Base-by-base conservation (phyloP, 2,113 vertebrate genomes). In the Fulica atra region DNA sequence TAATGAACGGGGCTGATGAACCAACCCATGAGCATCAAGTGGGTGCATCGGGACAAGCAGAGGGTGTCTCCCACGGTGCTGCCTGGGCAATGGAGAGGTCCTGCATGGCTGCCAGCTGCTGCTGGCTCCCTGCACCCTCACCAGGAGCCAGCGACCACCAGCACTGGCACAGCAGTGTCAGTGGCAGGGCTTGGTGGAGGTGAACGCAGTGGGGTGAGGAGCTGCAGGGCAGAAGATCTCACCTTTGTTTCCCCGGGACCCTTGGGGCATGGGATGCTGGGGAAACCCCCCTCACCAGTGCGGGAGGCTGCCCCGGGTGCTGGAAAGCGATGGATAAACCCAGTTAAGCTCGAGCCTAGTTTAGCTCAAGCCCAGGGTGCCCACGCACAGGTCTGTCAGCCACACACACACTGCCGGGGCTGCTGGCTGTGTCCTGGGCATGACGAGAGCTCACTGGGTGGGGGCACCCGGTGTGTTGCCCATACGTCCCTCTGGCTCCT, bases 1-100 rank as follows among this genome's bases (percentile, higher is more conserved):
- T 61, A 36, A 60, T 9, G 5, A 31, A 31, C 21, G 0, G 10
- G 10, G 50, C 17, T 63, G n/a, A 35, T 40, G 29, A 25, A 26
- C 7, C 28, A 46, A 16, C 51, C 44, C 1, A 0, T 0, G 1
- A 0, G 5, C 36, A 20, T 2, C 0, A 3, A 59, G 48, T 1
- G 1, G 20, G 48, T 7, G 8, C 5, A 25, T 8, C 9, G 8
- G 50, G 51, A n/a, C 36, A 26, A 24, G 14, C 3, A 1, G 31
- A 29, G 31, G 51, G 25, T 4, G 2, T 2, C 35, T 20, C n/a
- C 33, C 1, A 5, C 0, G 4, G 36, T 1, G 2, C 69, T 36
- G 29, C 18, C 57, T 2, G 1, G 25, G 29, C 2, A 1, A 35
- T 51, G 42, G 21, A 50, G 17, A 8, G 35, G 38, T 29, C 25